Evolutionary conservation across 2,113 vertebrate genomes (phyloP).

Genomic region (Xiphias gladius): DNA sequence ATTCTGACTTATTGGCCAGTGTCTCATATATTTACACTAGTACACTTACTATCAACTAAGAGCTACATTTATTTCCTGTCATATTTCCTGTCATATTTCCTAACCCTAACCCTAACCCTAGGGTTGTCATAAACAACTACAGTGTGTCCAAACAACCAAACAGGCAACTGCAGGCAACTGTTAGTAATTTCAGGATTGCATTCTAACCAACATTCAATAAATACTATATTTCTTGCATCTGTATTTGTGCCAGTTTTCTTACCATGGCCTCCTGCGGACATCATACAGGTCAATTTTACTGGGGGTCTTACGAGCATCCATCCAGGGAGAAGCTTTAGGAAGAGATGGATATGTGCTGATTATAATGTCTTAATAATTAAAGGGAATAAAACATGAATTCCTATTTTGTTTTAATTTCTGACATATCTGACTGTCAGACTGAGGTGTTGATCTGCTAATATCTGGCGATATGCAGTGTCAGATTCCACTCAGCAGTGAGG

Average conservation of each 20-base stretch:
- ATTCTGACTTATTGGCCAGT: not conserved
- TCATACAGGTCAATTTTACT: slow-evolving; percentile 98
- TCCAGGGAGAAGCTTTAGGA: slow-evolving; percentile 94
- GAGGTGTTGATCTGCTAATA: slow-evolving; percentile 30
- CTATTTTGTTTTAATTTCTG: slow-evolving; percentile 28
- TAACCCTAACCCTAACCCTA: no score
- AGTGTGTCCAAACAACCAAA: not conserved
- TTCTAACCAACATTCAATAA: not conserved
- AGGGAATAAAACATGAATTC: slow-evolving; percentile 22
- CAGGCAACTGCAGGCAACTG: not conserved
- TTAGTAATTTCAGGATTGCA: not conserved
- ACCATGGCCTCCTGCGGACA: slow-evolving; percentile 97
- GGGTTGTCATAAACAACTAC: no score
- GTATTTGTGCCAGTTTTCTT: slow-evolving; percentile 62
- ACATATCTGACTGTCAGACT: slow-evolving; percentile 17
- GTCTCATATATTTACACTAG: not conserved
- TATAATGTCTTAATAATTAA: not conserved
- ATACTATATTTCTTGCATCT: not conserved
- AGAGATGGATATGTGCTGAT: slow-evolving; percentile 8
- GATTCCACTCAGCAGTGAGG: slow-evolving; percentile 3
- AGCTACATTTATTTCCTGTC: not conserved
- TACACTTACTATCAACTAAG: not conserved
- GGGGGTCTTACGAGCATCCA: slow-evolving; percentile 93
- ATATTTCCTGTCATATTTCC: no score
- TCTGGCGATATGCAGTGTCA: slow-evolving; percentile 21